A percentile compares a stretch with the other conserved stretches of the same genome.
Evolutionary conservation across 1,140 invertebrate species (phyloP).

Genomic region (Euura lappo): DNA sequence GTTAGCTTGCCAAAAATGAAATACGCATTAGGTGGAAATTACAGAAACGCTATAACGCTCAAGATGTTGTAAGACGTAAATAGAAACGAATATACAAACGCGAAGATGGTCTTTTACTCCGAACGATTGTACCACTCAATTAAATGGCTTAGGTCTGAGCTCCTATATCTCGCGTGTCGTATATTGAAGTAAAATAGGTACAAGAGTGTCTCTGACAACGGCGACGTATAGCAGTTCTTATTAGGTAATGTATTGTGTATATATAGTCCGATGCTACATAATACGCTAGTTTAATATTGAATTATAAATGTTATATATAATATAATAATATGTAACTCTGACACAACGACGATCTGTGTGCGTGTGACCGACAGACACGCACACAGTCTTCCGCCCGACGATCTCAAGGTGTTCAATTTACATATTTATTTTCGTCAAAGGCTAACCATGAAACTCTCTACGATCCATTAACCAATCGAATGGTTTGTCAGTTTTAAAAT

Average conservation of each 20-base stretch:
- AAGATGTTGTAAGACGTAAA: neutral
- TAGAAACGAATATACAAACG: neutral
- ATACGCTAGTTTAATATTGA: neutral
- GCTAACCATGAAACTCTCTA: neutral
- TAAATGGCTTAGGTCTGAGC: neutral
- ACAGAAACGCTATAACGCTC: neutral
- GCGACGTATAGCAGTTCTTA: neutral
- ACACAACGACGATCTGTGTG: neutral
- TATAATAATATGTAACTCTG: neutral
- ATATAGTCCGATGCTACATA: neutral
- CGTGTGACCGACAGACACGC: neutral
- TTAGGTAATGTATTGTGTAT: neutral
- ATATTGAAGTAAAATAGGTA: neutral
- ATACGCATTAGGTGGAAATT: neutral
- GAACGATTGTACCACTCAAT: neutral
- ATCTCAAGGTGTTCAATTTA: constrained; percentile 1
- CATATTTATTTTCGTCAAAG: constrained; percentile 2
- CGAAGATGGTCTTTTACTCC: neutral
- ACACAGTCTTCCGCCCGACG: neutral
- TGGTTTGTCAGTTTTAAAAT: too few species aligned
- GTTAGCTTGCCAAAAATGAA: neutral
- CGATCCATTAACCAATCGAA: neutral
- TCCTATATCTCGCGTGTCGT: neutral
- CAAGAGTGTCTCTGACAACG: neutral
- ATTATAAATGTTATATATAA: neutral